Percentiles rank a stretch among this genome's conserved stretches.
phyloP scores from a whole-genome alignment of 2,888 invertebrate species.

The Epistrophe eligans region DNA sequence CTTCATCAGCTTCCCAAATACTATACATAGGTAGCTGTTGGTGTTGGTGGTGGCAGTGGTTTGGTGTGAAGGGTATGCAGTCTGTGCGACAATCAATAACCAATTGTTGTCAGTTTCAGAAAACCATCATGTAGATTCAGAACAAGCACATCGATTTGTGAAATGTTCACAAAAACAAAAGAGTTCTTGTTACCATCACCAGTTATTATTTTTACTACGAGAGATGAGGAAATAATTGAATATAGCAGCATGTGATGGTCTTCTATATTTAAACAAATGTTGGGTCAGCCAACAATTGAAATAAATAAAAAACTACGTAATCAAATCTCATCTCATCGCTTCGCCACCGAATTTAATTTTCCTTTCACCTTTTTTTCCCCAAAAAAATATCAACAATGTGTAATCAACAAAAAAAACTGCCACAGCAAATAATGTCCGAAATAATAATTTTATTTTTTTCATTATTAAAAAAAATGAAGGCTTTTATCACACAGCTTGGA shows the following conservation, averaged over 20 bases:
- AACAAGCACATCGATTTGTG: conserved; percentile 38
- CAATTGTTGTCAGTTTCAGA: conserved; percentile 71
- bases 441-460: conserved; percentile 31
- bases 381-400: not conserved
- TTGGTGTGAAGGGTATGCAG: not conserved
- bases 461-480: conserved; percentile 49
- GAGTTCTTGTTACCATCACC: conserved; percentile 33
- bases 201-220: not conserved
- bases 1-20: not conserved
- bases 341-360: conserved; percentile 1
- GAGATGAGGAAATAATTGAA: not conserved
- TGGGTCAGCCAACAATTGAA: not conserved
- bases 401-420: conserved; percentile 38
- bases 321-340: conserved; percentile 28
- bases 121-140: conserved; percentile 26
- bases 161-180: conserved; percentile 46
- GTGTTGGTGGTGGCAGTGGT: too few relatives aligned
- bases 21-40: not conserved
- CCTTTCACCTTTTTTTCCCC: not conserved
- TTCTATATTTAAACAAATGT: conserved; percentile 4
- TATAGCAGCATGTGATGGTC: conserved; percentile 13
- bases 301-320: conserved; percentile 28
- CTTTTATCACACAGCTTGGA: conserved; percentile 19
- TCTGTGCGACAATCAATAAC: conserved; percentile 55
- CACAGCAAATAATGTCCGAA: conserved; percentile 32